Conservation (phyloP, 2,113 vertebrate genomes). For the Chloroceryle aenea region DNA sequence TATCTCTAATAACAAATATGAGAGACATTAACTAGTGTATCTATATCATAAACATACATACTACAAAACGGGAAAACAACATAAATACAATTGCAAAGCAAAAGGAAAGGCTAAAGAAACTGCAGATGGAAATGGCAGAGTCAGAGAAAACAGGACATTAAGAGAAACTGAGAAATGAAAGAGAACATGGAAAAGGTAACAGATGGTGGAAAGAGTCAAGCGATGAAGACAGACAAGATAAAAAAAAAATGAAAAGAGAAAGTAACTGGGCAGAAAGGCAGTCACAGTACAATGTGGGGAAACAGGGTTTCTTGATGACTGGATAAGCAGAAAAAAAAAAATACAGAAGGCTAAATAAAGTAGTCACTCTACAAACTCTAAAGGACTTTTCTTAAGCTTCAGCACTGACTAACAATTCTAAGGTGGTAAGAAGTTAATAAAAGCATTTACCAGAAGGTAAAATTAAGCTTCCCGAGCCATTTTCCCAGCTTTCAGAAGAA, state of each 20-base stretch:
- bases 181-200: not conserved
- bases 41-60: not conserved
- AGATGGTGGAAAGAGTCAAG: not conserved
- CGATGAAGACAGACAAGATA: not conserved
- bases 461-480: not conserved
- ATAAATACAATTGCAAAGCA: not conserved
- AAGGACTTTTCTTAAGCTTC: not conserved
- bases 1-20: not conserved
- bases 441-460: conserved; percentile 6
- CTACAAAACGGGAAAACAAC: not conserved
- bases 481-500: conserved; percentile 16
- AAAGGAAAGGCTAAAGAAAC: not conserved
- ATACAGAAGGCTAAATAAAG: not conserved
- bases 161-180: not conserved
- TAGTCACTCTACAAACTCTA: not conserved
- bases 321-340: not conserved
- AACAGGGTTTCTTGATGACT: not conserved
- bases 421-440: not conserved
- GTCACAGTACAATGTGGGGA: not conserved
- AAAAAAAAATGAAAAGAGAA: not conserved
- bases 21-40: no score
- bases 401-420: not conserved
- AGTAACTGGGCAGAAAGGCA: not conserved
- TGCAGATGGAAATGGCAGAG: not conserved
- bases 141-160: not conserved